A percentile compares a stretch with the other conserved stretches of the same genome.
These are phyloP conservation scores for Megastigmus dorsalis DNA, from an alignment of 2,888 invertebrate species.

Conservation along the genomic window DNA sequence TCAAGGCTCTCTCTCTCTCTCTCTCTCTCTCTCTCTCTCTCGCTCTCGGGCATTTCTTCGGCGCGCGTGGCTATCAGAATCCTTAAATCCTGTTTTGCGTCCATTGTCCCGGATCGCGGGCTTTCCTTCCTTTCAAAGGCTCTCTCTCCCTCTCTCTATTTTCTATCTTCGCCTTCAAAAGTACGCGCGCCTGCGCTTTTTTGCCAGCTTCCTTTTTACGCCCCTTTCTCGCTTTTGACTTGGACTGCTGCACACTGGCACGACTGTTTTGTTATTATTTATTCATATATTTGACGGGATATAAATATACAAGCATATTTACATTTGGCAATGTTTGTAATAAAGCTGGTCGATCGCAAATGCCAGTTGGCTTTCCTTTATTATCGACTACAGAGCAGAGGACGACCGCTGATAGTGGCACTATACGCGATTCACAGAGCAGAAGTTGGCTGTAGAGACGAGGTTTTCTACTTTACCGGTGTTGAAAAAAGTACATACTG, in stretches of 20 bases:
- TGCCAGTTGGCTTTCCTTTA: background rate
- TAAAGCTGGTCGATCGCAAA: too few species aligned
- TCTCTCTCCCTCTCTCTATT: background rate
- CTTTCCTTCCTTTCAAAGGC: constrained; percentile 54
- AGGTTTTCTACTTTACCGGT: constrained; percentile 21
- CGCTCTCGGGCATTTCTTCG: constrained; percentile 45
- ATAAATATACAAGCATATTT: too few species aligned
- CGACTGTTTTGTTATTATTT: too few species aligned
- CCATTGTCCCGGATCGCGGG: constrained; percentile 62
- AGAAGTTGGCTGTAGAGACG: background rate
- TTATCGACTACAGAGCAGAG: constrained; percentile 13
- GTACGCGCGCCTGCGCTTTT: background rate
- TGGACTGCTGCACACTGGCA: background rate
- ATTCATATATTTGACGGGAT: too few species aligned
- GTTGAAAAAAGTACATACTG: too few species aligned
- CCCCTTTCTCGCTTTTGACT: background rate
- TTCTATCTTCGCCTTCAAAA: background rate
- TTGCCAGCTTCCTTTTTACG: background rate
- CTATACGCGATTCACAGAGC: too few species aligned
- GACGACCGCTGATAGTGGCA: constrained; percentile 31
- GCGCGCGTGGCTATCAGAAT: constrained; percentile 58
- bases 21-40: background rate
- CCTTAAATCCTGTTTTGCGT: constrained; percentile 67
- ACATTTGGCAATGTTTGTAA: too few species aligned
- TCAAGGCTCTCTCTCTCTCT: constrained; percentile 57